Percentiles rank a stretch among this genome's conserved stretches.
phyloP scores from a whole-genome alignment of 2,888 invertebrate genomes.

The Hirudinaria manillensis region DNA sequence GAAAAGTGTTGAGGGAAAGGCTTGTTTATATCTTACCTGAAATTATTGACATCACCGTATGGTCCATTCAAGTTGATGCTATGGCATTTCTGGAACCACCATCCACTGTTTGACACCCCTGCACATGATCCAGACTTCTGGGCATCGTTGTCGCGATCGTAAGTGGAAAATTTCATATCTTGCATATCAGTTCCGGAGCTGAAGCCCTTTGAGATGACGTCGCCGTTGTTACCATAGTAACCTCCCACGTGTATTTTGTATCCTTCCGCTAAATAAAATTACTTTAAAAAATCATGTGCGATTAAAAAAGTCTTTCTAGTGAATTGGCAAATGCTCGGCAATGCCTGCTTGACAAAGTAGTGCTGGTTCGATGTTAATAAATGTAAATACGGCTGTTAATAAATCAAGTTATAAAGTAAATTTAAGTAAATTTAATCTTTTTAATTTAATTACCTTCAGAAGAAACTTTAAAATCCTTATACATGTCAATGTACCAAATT shows the following conservation, averaged over 20 bases:
- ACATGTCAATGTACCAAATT: slow-evolving; percentile 1
- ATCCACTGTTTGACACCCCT: neutral
- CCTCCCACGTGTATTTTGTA: slow-evolving; percentile 20
- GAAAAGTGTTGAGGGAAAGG: neutral
- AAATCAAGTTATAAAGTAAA: too few species aligned
- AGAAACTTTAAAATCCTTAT: slow-evolving; percentile 5
- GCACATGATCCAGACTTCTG: neutral
- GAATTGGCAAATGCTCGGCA: too few species aligned
- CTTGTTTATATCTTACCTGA: slow-evolving; percentile 1
- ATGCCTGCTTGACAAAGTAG: too few species aligned
- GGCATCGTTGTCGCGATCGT: slow-evolving; percentile 1
- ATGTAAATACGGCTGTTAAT: too few species aligned
- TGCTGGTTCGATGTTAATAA: too few species aligned
- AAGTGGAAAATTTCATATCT: slow-evolving; percentile 23
- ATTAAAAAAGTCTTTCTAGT: too few species aligned
- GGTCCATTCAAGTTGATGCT: slow-evolving; percentile 22
- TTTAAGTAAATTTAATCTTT: too few species aligned
- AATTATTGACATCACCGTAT: neutral
- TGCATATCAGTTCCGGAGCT: neutral
- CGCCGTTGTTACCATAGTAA: slow-evolving; percentile 13
- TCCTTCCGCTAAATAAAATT: slow-evolving; percentile 14
- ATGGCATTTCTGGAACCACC: slow-evolving; percentile 21
- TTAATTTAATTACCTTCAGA: slow-evolving; percentile 14
- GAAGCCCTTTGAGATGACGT: slow-evolving; percentile 9
- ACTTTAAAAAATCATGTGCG: neutral